Evolutionary conservation across 2,113 vertebrate species (phyloP), one percentile per base, ranked within the genome.

Genomic region (Myanophis thanlyinensis): DNA sequence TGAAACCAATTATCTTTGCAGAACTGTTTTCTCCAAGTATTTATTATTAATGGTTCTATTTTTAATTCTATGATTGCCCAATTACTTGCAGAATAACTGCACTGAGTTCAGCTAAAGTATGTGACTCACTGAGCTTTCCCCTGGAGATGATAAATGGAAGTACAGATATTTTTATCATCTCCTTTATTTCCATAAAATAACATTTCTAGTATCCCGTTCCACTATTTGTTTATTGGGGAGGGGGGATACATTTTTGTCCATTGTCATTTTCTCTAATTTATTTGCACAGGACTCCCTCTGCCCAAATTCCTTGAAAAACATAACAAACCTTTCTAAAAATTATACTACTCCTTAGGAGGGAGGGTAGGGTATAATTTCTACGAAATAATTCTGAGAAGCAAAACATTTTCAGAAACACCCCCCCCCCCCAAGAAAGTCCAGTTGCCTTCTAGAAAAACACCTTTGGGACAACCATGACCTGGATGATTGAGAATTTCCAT

Each of bases 141-240:
- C 95, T 94, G 35, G 93, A 94, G 91, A 93, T 56, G 94, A n/a
- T 49, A 93, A 95, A 89, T 94, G 62, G 93, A 95, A 96, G 90
- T 2, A 84, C 27, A 87, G 90, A 73, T 22, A 62, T 89, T 92
- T 94, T 56, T 10, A 91, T 20, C 46, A 9, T 4, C 84, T 3
- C 67, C n/a, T 11, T 53, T 80, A 40, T 9, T 91, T 85, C 40
- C n/a, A 59, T 91, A 85, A 56, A 46, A 54, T 90, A 35, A 85
- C 46, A 54, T 85, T 56, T 85, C 18, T 56, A 44, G 35, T 30
- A 18, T 22, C 30, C 46, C 48, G 51, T 48, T 12, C 91, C 59
- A 15, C 54, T 80, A 3, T 35, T 80, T 80, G 35, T 86, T 48
- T 46, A 51, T n/a, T n/a, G 62, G 1, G n/a, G 73, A 15, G 12